Evolutionary conservation across 2,888 invertebrate genomes (phyloP).

Genomic region (Folsomia manolachei): DNA sequence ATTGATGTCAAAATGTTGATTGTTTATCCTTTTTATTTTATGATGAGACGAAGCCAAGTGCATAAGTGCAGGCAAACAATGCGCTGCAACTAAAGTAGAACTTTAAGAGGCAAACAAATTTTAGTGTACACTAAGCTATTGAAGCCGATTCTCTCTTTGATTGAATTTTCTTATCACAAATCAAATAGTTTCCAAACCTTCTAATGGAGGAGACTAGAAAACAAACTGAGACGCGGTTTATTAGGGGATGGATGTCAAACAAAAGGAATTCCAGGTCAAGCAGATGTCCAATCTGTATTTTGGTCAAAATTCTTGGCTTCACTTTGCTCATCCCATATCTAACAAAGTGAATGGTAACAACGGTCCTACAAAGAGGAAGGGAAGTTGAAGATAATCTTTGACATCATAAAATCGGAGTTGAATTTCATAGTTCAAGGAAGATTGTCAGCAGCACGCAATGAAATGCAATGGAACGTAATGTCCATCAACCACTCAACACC

Average conservation of each 20-base stretch:
- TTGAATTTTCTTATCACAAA: slow-evolving; percentile 4
- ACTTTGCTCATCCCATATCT: too few relatives aligned
- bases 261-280: neutral
- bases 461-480: too few relatives aligned
- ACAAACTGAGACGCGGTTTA: too few relatives aligned
- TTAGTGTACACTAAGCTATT: neutral
- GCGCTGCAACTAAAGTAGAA: too few relatives aligned
- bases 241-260: neutral
- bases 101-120: too few relatives aligned
- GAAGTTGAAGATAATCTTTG: neutral
- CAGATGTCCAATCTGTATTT: neutral
- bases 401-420: neutral
- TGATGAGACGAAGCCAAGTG: too few relatives aligned
- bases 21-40: neutral
- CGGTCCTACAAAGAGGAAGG: too few relatives aligned
- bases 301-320: neutral
- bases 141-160: neutral
- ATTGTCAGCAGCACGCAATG: neutral
- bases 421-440: neutral
- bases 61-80: too few relatives aligned
- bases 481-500: slow-evolving; percentile 6
- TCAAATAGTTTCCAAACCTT: neutral
- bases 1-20: slow-evolving; percentile 5
- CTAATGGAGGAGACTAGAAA: neutral
- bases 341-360: neutral